A percentile compares a stretch with the other conserved stretches of the same genome.
These are phyloP conservation scores for Drosophila varians DNA, from an alignment of 1,140 invertebrate species.

Conservation along the genomic window DNA sequence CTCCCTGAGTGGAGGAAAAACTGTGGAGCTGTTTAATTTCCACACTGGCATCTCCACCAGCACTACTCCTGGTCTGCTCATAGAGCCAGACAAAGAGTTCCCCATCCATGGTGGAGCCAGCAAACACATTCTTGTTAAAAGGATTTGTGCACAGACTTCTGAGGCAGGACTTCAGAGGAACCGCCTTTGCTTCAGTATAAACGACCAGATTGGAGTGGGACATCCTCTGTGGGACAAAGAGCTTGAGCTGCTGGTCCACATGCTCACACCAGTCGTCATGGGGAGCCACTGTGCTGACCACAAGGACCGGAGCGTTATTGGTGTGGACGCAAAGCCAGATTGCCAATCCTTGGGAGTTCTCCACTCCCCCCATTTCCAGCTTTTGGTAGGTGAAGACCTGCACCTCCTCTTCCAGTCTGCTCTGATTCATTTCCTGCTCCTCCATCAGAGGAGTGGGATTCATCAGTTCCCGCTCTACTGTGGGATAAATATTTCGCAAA, in stretches of 20 bases:
- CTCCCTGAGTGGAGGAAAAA: constrained; percentile 55
- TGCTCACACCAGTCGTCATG: constrained; percentile 83
- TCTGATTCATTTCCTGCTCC: constrained; percentile 31
- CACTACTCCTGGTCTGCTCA: constrained; percentile 14
- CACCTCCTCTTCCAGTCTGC: constrained; percentile 51
- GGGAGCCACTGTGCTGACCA: constrained; percentile 62
- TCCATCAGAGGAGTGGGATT: constrained; percentile 66
- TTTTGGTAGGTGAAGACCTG: constrained; percentile 73
- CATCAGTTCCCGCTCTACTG: constrained; percentile 66
- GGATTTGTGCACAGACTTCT: constrained; percentile 67
- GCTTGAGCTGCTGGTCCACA: constrained; percentile 64
- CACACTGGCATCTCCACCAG: constrained; percentile 24
- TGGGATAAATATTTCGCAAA: constrained; percentile 66
- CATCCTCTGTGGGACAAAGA: constrained; percentile 72
- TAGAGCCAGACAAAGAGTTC: constrained; percentile 75
- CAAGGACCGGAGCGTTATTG: constrained; percentile 74
- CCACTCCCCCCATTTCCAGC: constrained; percentile 39
- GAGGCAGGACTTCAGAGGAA: constrained; percentile 70
- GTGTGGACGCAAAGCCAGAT: constrained; percentile 77
- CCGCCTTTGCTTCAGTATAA: constrained; percentile 50
- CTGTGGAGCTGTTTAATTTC: constrained; percentile 63
- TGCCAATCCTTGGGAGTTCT: constrained; percentile 71
- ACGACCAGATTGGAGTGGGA: constrained; percentile 58
- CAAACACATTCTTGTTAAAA: constrained; percentile 73
- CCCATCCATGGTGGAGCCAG: constrained; percentile 74